A percentile compares a stretch with the other conserved stretches of the same genome.
These are phyloP conservation scores for Brachymystax lenok DNA, from an alignment of 2,797 vertebrate genomes.

Conservation along the genomic window DNA sequence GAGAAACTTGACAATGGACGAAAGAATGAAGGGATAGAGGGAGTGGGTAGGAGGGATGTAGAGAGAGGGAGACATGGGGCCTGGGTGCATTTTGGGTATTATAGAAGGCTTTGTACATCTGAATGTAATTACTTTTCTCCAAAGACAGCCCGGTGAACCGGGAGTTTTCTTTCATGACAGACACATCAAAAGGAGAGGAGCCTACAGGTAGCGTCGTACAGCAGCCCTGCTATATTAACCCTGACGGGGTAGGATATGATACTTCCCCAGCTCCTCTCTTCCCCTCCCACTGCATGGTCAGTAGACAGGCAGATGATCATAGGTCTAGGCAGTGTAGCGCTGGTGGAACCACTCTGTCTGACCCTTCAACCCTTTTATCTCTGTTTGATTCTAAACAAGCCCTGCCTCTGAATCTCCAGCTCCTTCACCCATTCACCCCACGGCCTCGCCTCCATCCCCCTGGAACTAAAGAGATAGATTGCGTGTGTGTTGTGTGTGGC, in stretches of 20 bases:
- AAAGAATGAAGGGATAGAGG: neutral
- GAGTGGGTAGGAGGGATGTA: neutral
- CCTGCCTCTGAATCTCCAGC: neutral
- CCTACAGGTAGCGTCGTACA: neutral
- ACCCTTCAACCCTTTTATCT: neutral
- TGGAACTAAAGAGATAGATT: too few relatives aligned
- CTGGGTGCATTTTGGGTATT: slow-evolving; percentile 4
- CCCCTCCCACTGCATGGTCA: neutral
- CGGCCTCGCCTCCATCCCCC: too few relatives aligned
- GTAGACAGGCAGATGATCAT: too few relatives aligned
- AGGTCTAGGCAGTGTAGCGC: neutral
- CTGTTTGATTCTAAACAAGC: neutral
- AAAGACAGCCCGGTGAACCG: neutral
- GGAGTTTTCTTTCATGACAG: slow-evolving; percentile 4
- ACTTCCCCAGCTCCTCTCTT: too few relatives aligned
- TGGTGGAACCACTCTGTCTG: neutral
- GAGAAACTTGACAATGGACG: neutral
- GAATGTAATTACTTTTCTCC: slow-evolving; percentile 8
- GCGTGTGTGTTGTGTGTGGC: neutral
- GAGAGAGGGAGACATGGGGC: too few relatives aligned
- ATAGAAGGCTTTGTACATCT: slow-evolving; percentile 8
- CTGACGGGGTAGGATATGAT: neutral
- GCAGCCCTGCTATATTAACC: neutral
- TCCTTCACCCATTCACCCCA: neutral
- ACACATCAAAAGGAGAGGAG: slow-evolving; percentile 6